These are phyloP conservation scores for Taurulus bubalis DNA, from an alignment of 2,113 vertebrate species.

Conservation along the genomic window DNA sequence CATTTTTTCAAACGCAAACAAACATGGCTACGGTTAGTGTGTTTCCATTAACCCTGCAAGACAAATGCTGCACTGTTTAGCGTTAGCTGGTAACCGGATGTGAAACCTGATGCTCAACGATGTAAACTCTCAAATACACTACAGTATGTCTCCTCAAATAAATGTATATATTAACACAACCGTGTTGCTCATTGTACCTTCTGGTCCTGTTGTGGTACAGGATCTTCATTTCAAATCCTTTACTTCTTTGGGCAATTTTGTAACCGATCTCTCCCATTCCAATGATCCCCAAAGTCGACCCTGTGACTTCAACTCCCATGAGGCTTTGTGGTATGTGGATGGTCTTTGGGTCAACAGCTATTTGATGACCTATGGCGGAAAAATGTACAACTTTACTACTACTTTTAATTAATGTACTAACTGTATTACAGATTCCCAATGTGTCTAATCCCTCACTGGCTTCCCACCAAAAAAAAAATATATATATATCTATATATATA, in stretches of 20 bases:
- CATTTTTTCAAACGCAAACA: background rate
- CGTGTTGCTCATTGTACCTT: constrained; percentile 21
- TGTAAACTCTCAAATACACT: background rate
- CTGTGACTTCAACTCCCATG: constrained; percentile 63
- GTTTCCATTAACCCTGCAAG: background rate
- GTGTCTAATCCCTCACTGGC: background rate
- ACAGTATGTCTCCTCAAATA: background rate
- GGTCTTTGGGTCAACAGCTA: constrained; percentile 35
- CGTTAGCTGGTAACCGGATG: background rate
- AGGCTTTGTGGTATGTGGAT: constrained; percentile 15
- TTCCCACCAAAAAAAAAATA: too few relatives aligned
- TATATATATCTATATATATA: too few relatives aligned
- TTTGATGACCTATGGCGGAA: constrained; percentile 43
- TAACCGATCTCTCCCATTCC: constrained; percentile 68
- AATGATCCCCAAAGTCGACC: constrained; percentile 66
- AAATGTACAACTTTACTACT: background rate
- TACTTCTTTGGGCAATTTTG: constrained; percentile 61
- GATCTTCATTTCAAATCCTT: constrained; percentile 69
- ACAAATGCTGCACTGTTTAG: too few relatives aligned
- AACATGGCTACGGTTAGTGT: background rate
- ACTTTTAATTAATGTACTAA: background rate
- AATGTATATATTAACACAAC: background rate
- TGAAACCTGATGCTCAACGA: background rate
- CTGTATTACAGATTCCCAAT: background rate
- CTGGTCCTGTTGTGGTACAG: constrained; percentile 64